These are phyloP conservation scores for Subacronicta megacephala DNA, from an alignment of 2,888 invertebrate species.

Conservation along the genomic window DNA sequence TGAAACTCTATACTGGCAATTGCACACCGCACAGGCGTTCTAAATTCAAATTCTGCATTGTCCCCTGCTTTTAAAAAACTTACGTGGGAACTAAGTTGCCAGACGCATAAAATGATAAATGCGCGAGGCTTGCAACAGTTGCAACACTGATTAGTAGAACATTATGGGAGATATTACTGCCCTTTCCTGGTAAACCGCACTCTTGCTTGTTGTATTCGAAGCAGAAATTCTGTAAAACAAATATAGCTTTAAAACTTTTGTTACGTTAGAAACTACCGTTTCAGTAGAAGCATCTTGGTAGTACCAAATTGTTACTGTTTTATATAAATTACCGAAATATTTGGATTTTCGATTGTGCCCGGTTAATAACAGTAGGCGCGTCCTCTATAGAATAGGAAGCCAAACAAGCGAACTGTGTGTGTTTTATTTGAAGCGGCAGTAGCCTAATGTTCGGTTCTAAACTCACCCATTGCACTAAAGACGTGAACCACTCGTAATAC, in stretches of 20 bases:
- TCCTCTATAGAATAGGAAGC: too few relatives aligned
- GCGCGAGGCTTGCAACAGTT: slow-evolving; percentile 63
- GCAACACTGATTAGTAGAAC: slow-evolving; percentile 65
- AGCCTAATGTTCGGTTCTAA: too few relatives aligned
- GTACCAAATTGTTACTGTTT: too few relatives aligned
- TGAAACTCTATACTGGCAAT: slow-evolving; percentile 48
- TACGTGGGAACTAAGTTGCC: slow-evolving; percentile 56
- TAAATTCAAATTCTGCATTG: slow-evolving; percentile 42
- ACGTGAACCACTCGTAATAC: too few relatives aligned
- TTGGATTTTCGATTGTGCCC: too few relatives aligned
- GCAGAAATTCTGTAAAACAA: slow-evolving; percentile 83
- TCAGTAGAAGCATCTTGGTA: neutral
- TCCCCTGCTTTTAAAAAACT: slow-evolving; percentile 33
- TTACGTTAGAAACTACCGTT: slow-evolving; percentile 6
- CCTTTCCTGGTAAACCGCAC: slow-evolving; percentile 70
- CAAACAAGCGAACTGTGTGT: too few relatives aligned
- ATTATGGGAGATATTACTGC: slow-evolving; percentile 57
- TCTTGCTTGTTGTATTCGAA: slow-evolving; percentile 82
- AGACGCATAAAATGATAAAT: slow-evolving; percentile 54
- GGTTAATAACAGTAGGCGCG: too few relatives aligned
- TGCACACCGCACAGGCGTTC: slow-evolving; percentile 40
- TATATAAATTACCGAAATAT: too few relatives aligned
- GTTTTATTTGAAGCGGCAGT: too few relatives aligned
- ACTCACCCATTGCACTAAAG: too few relatives aligned
- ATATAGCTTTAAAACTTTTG: slow-evolving; percentile 20